These are phyloP conservation scores for Andinoacara biseriatus DNA, from an alignment of 2,113 vertebrate genomes.

Conservation along the genomic window DNA sequence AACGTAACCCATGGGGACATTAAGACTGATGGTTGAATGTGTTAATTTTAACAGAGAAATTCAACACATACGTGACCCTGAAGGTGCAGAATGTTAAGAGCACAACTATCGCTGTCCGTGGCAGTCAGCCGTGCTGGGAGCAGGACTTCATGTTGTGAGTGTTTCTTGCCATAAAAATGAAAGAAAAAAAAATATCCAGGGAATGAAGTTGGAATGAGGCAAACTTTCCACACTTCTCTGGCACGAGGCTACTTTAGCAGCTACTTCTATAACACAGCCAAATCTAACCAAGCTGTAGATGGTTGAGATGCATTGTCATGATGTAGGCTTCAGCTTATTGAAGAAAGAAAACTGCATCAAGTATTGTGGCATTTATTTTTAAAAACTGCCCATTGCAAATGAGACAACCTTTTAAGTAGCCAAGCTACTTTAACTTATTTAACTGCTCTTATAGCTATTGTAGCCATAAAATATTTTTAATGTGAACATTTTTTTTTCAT, in stretches of 20 bases:
- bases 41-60: constrained; percentile 86
- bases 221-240: not conserved
- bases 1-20: not conserved
- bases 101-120: constrained; percentile 94
- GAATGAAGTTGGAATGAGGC: not conserved
- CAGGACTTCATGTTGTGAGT: constrained; percentile 99
- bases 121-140: constrained; percentile 97
- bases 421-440: not conserved
- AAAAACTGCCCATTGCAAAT: not conserved
- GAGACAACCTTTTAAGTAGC: not conserved
- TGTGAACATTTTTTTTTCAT: not conserved
- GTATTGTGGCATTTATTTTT: not conserved
- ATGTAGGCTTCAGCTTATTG: not conserved
- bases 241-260: not conserved
- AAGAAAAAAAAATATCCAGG: not conserved
- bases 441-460: not conserved
- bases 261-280: not conserved
- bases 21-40: not conserved
- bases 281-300: not conserved
- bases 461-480: not conserved
- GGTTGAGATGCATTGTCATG: not conserved
- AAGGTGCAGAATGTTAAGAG: constrained; percentile 99
- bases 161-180: not conserved
- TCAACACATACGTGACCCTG: constrained; percentile 97
- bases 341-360: not conserved